Percentiles rank a stretch among this genome's conserved stretches.
Conservation (phyloP, 2,113 vertebrate genomes). For the Scomber scombrus region DNA sequence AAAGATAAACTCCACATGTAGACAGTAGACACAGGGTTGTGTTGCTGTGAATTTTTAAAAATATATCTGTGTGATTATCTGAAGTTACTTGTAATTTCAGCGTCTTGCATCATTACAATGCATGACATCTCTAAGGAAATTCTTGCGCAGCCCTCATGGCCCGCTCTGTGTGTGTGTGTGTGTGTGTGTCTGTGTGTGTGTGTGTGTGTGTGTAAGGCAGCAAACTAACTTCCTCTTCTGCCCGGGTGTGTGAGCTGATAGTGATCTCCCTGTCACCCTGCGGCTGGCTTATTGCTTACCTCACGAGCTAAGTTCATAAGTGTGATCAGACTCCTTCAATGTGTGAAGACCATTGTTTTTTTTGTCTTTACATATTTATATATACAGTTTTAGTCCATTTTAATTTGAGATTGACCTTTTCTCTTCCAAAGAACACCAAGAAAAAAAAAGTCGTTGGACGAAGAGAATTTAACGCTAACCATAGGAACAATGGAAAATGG, state of each 20-base stretch:
- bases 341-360: background rate
- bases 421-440: background rate
- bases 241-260: slow-evolving; percentile 56
- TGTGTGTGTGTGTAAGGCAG: background rate
- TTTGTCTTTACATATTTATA: too few species aligned
- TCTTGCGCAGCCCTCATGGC: background rate
- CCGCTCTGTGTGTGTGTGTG: too few species aligned
- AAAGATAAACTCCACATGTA: background rate
- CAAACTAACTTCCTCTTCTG: slow-evolving; percentile 56
- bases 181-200: background rate
- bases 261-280: slow-evolving; percentile 29
- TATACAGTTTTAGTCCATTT: too few species aligned
- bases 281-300: slow-evolving; percentile 28
- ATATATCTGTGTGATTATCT: background rate
- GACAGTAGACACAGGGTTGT: background rate
- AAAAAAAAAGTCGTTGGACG: background rate
- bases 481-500: background rate
- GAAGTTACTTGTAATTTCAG: background rate
- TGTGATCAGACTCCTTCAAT: slow-evolving; percentile 22
- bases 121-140: background rate
- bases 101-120: background rate
- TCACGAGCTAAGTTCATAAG: slow-evolving; percentile 15
- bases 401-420: background rate
- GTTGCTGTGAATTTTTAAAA: slow-evolving; percentile 1
- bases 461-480: background rate